These are phyloP conservation scores for Sminthurides aquaticus DNA, from an alignment of 2,888 invertebrate genomes.

Conservation along the genomic window DNA sequence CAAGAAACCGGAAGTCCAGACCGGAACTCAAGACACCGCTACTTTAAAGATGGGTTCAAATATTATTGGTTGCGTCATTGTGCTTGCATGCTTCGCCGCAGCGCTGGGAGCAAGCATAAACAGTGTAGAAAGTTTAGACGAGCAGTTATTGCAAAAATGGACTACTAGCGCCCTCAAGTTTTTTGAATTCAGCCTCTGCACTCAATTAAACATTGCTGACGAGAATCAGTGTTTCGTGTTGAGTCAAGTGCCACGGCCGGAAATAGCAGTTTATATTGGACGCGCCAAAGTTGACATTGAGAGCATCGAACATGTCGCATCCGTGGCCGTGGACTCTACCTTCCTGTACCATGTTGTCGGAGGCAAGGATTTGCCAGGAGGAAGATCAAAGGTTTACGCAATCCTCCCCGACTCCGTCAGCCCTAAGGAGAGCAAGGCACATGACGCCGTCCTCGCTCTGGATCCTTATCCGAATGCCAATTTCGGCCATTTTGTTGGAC, in stretches of 20 bases:
- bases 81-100: too few species aligned
- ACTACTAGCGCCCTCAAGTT: constrained; percentile 30
- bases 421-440: constrained; percentile 43
- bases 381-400: constrained; percentile 33
- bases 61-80: too few species aligned
- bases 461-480: constrained; percentile 51
- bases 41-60: too few species aligned
- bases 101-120: constrained; percentile 10
- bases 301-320: neutral
- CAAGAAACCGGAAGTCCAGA: too few species aligned
- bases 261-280: constrained; percentile 35
- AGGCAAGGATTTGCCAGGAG: constrained; percentile 4
- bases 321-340: neutral
- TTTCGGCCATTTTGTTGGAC: constrained; percentile 51
- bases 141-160: constrained; percentile 25
- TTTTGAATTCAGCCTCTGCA: constrained; percentile 36
- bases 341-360: constrained; percentile 10
- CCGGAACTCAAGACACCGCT: too few species aligned
- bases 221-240: constrained; percentile 38
- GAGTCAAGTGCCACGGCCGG: constrained; percentile 22
- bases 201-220: constrained; percentile 28
- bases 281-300: constrained; percentile 11
- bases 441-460: constrained; percentile 48
- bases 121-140: constrained; percentile 14
- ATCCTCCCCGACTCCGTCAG: constrained; percentile 38